Conservation (phyloP, 1,140 invertebrate species). For the Pinna nobilis region DNA sequence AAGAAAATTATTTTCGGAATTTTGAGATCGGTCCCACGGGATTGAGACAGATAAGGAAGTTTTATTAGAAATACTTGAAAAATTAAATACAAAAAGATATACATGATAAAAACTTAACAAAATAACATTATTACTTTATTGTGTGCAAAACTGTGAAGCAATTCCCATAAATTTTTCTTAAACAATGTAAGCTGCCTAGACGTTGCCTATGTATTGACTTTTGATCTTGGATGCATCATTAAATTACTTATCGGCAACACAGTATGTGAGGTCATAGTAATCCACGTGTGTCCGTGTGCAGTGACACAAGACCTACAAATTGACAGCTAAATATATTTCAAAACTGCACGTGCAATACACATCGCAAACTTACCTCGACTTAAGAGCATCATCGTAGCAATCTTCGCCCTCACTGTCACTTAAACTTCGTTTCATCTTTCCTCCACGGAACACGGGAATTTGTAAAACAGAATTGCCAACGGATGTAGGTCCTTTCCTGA, state of each 20-base stretch:
- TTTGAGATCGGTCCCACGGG: too few relatives aligned
- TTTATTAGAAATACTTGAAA: too few relatives aligned
- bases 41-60: too few relatives aligned
- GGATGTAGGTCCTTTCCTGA: slow-evolving; percentile 53
- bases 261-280: not conserved
- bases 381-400: slow-evolving; percentile 73
- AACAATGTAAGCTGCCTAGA: slow-evolving; percentile 12
- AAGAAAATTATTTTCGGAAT: too few relatives aligned
- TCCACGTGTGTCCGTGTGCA: slow-evolving; percentile 27
- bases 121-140: not conserved
- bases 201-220: not conserved
- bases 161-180: not conserved
- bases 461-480: slow-evolving; percentile 26
- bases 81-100: too few relatives aligned
- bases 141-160: not conserved
- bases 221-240: not conserved
- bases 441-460: slow-evolving; percentile 38
- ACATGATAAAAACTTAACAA: not conserved
- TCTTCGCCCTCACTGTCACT: slow-evolving; percentile 75
- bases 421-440: slow-evolving; percentile 74
- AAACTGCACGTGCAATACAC: slow-evolving; percentile 33
- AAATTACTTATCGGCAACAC: slow-evolving; percentile 7
- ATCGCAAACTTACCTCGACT: slow-evolving; percentile 72
- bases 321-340: slow-evolving; percentile 10
- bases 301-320: slow-evolving; percentile 1